These are phyloP conservation scores for Dryobotodes eremita DNA, from an alignment of 2,888 invertebrate genomes.

Conservation along the genomic window DNA sequence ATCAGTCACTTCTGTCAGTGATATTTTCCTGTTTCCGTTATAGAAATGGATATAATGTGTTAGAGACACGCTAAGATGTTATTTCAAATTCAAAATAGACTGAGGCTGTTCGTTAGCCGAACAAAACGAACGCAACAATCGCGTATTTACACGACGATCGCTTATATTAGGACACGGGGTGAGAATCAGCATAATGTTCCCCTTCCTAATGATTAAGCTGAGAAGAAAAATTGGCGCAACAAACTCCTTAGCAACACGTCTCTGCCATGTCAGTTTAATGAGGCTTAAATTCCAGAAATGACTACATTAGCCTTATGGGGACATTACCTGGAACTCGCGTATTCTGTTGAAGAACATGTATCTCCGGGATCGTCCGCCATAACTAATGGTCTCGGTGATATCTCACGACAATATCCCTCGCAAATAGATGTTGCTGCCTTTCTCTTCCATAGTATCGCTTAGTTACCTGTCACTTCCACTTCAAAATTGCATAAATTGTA, in stretches of 20 bases:
- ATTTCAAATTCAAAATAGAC: not conserved
- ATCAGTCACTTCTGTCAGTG: not conserved
- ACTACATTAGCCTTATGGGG: too few species aligned
- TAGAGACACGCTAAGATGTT: not conserved
- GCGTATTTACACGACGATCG: not conserved
- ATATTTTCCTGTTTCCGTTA: constrained; percentile 42
- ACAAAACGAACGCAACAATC: not conserved
- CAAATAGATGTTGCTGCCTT: constrained; percentile 13
- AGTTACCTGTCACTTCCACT: not conserved
- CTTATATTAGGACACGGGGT: not conserved
- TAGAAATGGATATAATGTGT: not conserved
- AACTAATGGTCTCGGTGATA: constrained; percentile 17
- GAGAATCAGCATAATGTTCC: too few species aligned
- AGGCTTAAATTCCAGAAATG: not conserved
- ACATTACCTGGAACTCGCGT: too few species aligned
- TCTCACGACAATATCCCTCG: constrained; percentile 1
- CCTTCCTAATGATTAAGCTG: not conserved
- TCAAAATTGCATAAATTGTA: constrained; percentile 10
- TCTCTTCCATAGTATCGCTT: constrained; percentile 10
- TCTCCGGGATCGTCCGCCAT: not conserved
- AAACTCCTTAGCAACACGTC: not conserved
- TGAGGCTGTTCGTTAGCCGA: not conserved
- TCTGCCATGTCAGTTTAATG: not conserved
- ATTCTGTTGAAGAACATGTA: not conserved
- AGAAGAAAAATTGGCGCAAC: not conserved